Conservation (phyloP, 2,888 invertebrate genomes). For the Orthosia incerta region DNA sequence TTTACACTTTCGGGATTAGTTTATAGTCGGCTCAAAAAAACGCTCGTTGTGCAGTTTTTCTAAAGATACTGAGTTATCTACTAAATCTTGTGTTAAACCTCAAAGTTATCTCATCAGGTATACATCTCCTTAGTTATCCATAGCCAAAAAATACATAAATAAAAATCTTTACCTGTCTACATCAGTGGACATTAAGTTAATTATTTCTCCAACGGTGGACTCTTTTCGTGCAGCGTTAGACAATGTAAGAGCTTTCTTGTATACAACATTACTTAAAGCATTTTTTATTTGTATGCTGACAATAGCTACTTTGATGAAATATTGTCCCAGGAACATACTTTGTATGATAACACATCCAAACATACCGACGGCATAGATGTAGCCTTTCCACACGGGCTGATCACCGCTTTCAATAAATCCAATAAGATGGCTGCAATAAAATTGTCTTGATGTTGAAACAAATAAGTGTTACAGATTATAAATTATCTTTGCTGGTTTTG, state of each 20-base stretch:
- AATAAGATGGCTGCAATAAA: slow-evolving; percentile 91
- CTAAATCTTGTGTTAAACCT: background rate
- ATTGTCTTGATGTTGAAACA: background rate
- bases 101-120: background rate
- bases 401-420: slow-evolving; percentile 91
- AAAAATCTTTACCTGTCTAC: slow-evolving; percentile 90
- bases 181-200: slow-evolving; percentile 96
- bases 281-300: slow-evolving; percentile 96
- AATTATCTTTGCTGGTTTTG: slow-evolving; percentile 11
- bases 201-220: slow-evolving; percentile 95
- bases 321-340: slow-evolving; percentile 95
- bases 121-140: background rate
- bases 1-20: background rate
- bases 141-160: background rate
- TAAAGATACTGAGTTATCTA: too few relatives aligned
- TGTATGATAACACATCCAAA: slow-evolving; percentile 93
- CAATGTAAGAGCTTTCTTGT: slow-evolving; percentile 94
- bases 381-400: slow-evolving; percentile 94
- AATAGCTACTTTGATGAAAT: slow-evolving; percentile 95
- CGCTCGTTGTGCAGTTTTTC: background rate
- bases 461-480: slow-evolving; percentile 7
- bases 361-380: slow-evolving; percentile 93
- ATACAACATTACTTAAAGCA: slow-evolving; percentile 94
- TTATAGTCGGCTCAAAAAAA: background rate
- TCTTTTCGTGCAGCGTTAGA: slow-evolving; percentile 94